Evolutionary conservation across 2,888 invertebrate species (phyloP), one percentile per base, ranked within the genome.

Genomic region (Tryphoninae sp.): DNA sequence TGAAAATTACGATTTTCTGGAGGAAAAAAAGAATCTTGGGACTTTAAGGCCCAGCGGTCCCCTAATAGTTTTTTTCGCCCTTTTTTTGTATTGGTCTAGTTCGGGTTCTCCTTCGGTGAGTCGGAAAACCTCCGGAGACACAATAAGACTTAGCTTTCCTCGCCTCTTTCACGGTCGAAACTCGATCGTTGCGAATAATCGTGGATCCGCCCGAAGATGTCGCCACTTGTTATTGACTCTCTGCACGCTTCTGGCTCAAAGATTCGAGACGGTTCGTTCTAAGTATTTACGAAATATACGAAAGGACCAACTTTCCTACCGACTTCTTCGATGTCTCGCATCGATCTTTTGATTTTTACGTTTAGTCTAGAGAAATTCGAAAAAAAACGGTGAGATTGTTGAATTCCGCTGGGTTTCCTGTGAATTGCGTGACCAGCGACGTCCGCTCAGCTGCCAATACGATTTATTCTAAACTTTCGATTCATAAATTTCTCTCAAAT

Each of bases 391-490:
- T 23, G 67, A 61, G 55, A 26, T 55, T 45, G 11, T 51, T 45
- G 19, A 61, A 59, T 42, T 59, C 53, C 22, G 58, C 19, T 11
- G 23, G 16, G 9, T 65, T 69, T 85, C 69, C 68, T 26, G 49
- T 68, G 81, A 86, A 85, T 86, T 83, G 80, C 86, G 84, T 85
- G 87, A 88, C 86, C 83, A 81, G 83, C 81, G 83, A 78, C 83
- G 84, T 87, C 86, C 87, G 87, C 58, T 87, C 89, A 89, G 89
- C 89, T 89, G 89, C 84, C 49, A 45, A 16, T 42, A 42, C 22
- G 22, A 53, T 64, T 42, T 61, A 55, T 78, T 55, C n/a, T 8
- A 51, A 16, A 53, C 40, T 45, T 69, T 11, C 13, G 13, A 58
- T 69, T 53, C 16, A 16, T n/a, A 42, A 19, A 16, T 64, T 45